Evolutionary conservation across 2,888 invertebrate species (phyloP), one percentile per base, ranked within the genome.

Genomic region (Criorhina ranunculi): DNA sequence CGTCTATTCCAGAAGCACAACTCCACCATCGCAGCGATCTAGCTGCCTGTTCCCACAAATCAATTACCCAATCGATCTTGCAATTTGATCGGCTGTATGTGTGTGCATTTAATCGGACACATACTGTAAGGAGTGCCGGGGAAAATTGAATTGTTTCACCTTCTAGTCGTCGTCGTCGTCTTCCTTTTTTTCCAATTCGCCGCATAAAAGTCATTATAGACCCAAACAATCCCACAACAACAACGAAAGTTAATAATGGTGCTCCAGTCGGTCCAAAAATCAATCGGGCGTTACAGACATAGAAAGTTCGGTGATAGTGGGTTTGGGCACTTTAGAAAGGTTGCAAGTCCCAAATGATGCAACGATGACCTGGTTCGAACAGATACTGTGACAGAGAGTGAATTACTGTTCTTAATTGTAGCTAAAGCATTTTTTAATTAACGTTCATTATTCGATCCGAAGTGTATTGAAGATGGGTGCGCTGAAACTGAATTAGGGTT

Each of bases 41-140:
- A 37, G 70, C 57, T 62, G 53, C 33, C 76, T 66, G 70, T 67
- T 78, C 72, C 60, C 78, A 64, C 79, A 83, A 83, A 79, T 83
- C 83, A 83, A 73, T 83, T 79, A 51, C 73, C 51, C 73, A 83
- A 79, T 62, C 67, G 79, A 79, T 83, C 79, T 69, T 79, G 83
- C 79, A 73, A 79, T 59, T 62, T 49, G 79, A 83, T 78, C 67
- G 83, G 83, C 33, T 42, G 51, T 79, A 73, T 35, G 35, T 44
- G 37, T 24, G 64, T 49, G 57, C 69, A 70, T 29, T 72, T 40
- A 37, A 37, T 57, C 59, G 40, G 51, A 62, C 70, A 57, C 9
- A 59, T 17, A 35, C 31, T 8, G n/a, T 19, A 33, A 75, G 76
- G 80, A 55, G 80, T 81, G 80, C 80, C 62, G 24, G 19, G 60